Evolutionary conservation across 1,140 invertebrate genomes (phyloP).

Genomic region (Coenobita brevimanus): DNA sequence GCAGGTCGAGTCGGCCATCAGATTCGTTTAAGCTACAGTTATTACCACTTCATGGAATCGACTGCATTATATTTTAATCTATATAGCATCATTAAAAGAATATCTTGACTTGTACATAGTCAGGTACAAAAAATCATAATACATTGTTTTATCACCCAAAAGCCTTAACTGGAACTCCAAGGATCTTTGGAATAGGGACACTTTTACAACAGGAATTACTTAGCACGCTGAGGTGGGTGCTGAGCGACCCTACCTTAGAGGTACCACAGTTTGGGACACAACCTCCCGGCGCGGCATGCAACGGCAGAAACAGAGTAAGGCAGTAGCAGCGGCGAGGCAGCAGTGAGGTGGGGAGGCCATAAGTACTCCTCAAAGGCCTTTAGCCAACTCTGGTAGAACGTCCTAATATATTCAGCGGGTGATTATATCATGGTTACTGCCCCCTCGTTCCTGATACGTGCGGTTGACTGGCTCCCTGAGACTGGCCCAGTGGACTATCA

Average conservation of each 20-base stretch:
- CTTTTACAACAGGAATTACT: constrained; percentile 63
- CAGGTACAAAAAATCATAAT: constrained; percentile 68
- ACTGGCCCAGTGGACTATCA: constrained; percentile 43
- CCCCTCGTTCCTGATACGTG: constrained; percentile 17
- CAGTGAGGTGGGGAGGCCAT: constrained; percentile 14
- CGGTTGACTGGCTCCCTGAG: constrained; percentile 39
- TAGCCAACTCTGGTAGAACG: constrained; percentile 26
- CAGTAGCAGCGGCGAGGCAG: background rate
- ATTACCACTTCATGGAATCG: constrained; percentile 54
- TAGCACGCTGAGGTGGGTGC: constrained; percentile 29
- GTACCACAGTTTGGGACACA: constrained; percentile 27
- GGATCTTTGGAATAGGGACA: constrained; percentile 61
- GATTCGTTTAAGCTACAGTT: constrained; percentile 41
- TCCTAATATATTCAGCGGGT: constrained; percentile 10
- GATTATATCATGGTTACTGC: constrained; percentile 8
- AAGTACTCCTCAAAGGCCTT: constrained; percentile 41
- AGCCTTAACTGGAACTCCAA: constrained; percentile 61
- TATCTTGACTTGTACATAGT: constrained; percentile 68
- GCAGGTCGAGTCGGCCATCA: constrained; percentile 33
- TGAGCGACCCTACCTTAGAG: constrained; percentile 17
- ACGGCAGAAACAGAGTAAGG: background rate
- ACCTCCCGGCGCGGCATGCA: constrained; percentile 6
- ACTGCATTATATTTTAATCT: constrained; percentile 56
- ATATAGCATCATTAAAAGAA: constrained; percentile 64
- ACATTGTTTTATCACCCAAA: constrained; percentile 64